Evolutionary conservation across 2,113 vertebrate species (phyloP).

Genomic region (Maccullochella peelii): DNA sequence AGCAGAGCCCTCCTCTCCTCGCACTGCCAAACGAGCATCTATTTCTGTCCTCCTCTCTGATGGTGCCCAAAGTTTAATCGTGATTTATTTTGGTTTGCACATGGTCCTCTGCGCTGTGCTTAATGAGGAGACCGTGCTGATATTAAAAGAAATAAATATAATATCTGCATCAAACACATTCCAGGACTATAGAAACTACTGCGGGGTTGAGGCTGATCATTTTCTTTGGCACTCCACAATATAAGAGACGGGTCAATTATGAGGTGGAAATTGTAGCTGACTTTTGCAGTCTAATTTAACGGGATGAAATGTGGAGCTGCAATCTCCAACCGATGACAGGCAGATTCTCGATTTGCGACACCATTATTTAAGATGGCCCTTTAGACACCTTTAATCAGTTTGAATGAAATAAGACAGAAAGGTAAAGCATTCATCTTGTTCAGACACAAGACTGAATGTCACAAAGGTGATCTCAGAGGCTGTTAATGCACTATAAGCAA

Average conservation of each 20-base stretch:
- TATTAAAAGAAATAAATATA: slow-evolving; percentile 32
- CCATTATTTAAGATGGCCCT: slow-evolving; percentile 23
- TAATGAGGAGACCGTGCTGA: slow-evolving; percentile 46
- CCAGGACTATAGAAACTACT: not conserved
- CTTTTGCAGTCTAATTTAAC: slow-evolving; percentile 27
- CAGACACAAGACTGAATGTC: not conserved
- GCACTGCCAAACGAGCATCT: slow-evolving; percentile 52
- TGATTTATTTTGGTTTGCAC: slow-evolving; percentile 59
- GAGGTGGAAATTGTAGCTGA: not conserved
- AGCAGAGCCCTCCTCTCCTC: slow-evolving; percentile 7
- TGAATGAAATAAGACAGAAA: slow-evolving; percentile 30
- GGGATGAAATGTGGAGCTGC: slow-evolving; percentile 1
- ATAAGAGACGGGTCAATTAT: not conserved
- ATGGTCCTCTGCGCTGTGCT: slow-evolving; percentile 43
- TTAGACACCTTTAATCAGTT: slow-evolving; percentile 22
- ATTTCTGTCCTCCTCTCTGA: slow-evolving; percentile 60
- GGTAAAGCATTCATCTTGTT: slow-evolving; percentile 22
- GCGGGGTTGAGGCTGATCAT: not conserved
- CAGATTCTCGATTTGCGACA: not conserved
- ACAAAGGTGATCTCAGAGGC: slow-evolving; percentile 5
- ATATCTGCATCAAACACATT: slow-evolving; percentile 5
- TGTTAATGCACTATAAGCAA: not conserved
- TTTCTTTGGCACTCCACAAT: not conserved
- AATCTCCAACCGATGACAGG: not conserved
- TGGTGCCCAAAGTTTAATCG: slow-evolving; percentile 57